Conservation (phyloP, 2,888 invertebrate species). For the Mythimna vitellina region DNA sequence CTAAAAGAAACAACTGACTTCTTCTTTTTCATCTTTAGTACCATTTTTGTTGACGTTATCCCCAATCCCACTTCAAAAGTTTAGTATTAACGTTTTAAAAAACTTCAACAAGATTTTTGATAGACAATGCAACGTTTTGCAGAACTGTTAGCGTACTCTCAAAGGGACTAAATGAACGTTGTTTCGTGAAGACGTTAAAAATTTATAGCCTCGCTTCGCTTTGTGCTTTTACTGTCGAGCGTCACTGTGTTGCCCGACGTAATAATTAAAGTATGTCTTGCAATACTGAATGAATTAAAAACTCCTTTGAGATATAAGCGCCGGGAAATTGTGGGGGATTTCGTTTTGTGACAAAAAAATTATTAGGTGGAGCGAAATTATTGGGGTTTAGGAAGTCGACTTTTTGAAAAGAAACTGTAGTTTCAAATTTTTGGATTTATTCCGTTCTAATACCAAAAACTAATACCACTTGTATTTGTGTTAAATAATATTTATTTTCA, state of each 20-base stretch:
- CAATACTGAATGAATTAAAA: constrained; percentile 63
- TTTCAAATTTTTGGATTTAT: neutral
- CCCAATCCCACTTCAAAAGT: constrained; percentile 28
- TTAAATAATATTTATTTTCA: no score
- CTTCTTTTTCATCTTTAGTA: neutral
- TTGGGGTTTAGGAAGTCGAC: neutral
- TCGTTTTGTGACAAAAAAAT: constrained; percentile 34
- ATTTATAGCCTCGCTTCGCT: constrained; percentile 80
- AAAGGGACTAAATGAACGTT: constrained; percentile 80
- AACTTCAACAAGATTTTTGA: constrained; percentile 41
- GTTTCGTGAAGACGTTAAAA: constrained; percentile 86
- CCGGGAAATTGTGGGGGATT: constrained; percentile 33
- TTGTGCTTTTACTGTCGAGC: constrained; percentile 82
- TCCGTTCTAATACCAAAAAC: no score
- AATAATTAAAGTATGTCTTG: constrained; percentile 71
- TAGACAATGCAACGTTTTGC: constrained; percentile 47
- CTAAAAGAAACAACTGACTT: no score
- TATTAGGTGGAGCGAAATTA: neutral
- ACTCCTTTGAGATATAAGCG: constrained; percentile 56
- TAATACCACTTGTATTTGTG: no score
- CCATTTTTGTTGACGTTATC: constrained; percentile 3
- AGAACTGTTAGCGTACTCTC: constrained; percentile 57
- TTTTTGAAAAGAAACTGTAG: neutral
- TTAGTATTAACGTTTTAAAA: constrained; percentile 7
- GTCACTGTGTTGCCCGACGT: constrained; percentile 62